phyloP scores from a whole-genome alignment of 2,888 invertebrate species.

The Apamea epomidion region DNA sequence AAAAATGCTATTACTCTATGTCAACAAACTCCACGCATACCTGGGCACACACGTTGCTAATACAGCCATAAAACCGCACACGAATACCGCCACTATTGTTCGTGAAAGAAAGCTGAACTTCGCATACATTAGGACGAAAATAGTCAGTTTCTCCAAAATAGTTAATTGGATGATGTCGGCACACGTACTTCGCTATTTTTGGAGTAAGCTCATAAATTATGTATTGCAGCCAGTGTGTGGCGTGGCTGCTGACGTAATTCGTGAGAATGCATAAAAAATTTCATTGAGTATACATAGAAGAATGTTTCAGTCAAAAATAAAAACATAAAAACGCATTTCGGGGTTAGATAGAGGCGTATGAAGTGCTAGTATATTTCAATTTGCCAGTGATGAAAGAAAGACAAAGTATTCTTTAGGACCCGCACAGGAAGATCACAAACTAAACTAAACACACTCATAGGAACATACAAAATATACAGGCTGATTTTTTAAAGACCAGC shows the following conservation, averaged over 20 bases:
- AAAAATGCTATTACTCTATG: constrained; percentile 45
- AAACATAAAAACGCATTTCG: neutral
- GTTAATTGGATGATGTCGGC: constrained; percentile 51
- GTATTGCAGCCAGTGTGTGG: constrained; percentile 37
- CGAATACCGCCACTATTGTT: constrained; percentile 25
- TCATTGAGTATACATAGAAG: constrained; percentile 29
- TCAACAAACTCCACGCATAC: constrained; percentile 29
- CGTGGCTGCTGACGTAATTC: constrained; percentile 49
- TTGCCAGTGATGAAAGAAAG: neutral
- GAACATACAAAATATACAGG: too few relatives aligned
- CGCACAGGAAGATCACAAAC: neutral
- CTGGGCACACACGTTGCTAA: neutral
- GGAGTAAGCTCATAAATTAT: constrained; percentile 59
- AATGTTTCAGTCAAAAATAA: constrained; percentile 28
- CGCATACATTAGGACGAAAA: constrained; percentile 34
- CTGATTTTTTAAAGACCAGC: too few relatives aligned
- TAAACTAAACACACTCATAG: neutral
- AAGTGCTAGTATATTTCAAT: neutral
- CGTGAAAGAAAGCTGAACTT: constrained; percentile 10
- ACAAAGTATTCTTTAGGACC: neutral
- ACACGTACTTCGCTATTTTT: constrained; percentile 56
- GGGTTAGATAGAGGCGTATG: neutral
- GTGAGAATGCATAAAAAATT: constrained; percentile 27
- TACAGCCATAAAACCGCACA: constrained; percentile 5
- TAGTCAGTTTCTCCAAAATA: constrained; percentile 43